phyloP scores from a whole-genome alignment of 2,797 vertebrate species.

The Hippopotamyrus pictus region DNA sequence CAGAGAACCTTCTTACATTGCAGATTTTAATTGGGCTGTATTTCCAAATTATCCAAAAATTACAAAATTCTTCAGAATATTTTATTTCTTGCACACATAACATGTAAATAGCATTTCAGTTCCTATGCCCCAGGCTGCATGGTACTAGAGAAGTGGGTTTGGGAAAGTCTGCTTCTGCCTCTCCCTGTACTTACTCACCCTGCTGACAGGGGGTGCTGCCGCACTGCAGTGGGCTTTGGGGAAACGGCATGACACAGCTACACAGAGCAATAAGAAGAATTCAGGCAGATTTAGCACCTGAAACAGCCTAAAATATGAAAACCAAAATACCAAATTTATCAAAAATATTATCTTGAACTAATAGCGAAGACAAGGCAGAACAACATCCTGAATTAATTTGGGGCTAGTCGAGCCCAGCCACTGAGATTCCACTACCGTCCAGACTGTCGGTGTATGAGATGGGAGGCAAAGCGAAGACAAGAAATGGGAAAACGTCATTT shows the following conservation, averaged over 20 bases:
- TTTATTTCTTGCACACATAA: neutral
- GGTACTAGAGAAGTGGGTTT: neutral
- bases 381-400: neutral
- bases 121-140: too few relatives aligned
- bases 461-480: neutral
- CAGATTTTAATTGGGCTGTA: neutral
- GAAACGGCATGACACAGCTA: neutral
- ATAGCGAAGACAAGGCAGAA: neutral
- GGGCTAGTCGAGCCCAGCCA: neutral
- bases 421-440: neutral
- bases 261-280: neutral
- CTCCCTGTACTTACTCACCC: neutral
- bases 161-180: neutral
- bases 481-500: neutral
- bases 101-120: neutral
- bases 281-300: neutral
- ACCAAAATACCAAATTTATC: neutral
- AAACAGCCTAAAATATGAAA: neutral
- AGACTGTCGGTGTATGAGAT: neutral
- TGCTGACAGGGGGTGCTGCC: neutral
- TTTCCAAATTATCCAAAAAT: neutral
- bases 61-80: neutral
- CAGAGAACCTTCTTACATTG: neutral
- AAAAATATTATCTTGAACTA: neutral
- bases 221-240: neutral